Evolutionary conservation across 2,888 invertebrate genomes (phyloP).

Genomic region (Gisinianus flammeolus): DNA sequence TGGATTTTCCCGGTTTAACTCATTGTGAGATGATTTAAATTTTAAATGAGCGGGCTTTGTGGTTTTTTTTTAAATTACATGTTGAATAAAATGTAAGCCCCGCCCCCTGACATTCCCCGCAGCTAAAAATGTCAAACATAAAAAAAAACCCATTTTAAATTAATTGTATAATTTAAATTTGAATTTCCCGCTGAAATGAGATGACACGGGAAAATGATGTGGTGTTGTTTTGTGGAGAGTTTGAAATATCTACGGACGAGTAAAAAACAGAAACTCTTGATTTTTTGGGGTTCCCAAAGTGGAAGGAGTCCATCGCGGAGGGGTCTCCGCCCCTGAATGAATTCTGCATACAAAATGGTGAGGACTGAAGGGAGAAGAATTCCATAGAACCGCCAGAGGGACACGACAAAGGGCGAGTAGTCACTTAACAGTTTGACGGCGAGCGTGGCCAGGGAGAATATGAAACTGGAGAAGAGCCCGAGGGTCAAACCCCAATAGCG

Average conservation of each 20-base stretch:
- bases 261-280: neutral
- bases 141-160: too few relatives aligned
- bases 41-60: too few relatives aligned
- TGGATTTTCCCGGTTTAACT: too few relatives aligned
- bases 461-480: neutral
- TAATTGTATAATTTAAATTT: too few relatives aligned
- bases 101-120: neutral
- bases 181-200: neutral
- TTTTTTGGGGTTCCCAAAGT: neutral
- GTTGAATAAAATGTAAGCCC: slow-evolving; percentile 4
- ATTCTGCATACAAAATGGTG: neutral
- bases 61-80: too few relatives aligned
- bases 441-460: neutral
- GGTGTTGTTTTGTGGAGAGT: neutral
- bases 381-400: slow-evolving; percentile 3
- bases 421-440: neutral
- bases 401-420: slow-evolving; percentile 3
- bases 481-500: slow-evolving; percentile 9
- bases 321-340: neutral
- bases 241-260: neutral
- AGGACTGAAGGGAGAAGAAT: neutral
- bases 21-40: too few relatives aligned
- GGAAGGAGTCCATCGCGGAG: neutral
- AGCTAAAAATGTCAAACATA: neutral
- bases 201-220: neutral